Base-by-base conservation (phyloP, 2,797 vertebrate species). In the Brotogeris chrysoptera region DNA sequence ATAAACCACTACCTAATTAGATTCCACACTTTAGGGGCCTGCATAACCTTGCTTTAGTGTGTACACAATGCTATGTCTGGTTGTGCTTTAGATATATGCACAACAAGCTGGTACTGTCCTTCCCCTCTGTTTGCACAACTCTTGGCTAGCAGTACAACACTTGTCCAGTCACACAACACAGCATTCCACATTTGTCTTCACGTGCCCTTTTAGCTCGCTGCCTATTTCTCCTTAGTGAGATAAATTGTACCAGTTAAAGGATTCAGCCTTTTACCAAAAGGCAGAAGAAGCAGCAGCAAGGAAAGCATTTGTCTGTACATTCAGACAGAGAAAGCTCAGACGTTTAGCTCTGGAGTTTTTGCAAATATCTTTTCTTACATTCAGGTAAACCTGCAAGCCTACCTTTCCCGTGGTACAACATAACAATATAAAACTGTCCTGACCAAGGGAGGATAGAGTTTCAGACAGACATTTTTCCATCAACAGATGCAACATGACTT, bases 51-150 rank as follows among this genome's bases (percentile, higher is more conserved):
- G 18, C 13, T 69, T 71, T 59, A 38, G 34, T 10, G 17, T 0
- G 0, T 17, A 73, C 30, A 14, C 0, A 0, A 39, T 7, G 50
- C 46, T 70, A 2, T 12, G 39, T 50, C 43, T 60, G n/a, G 19
- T 21, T 27, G 9, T 9, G 23, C 13, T 32, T 79, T 64, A 53
- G n/a, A n/a, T 20, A 41, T 5, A 32, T 2, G 12, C 23, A 34
- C 0, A 1, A n/a, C 20, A 61, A 32, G 12, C 21, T 34, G 47
- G 43, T 11, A 7, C 19, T 14, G 14, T 12, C 77, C 88, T 63
- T 80, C 43, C 53, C 34, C 30, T 46, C 30, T 50, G 32, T 8
- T 21, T 10, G 15, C 50, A 47, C 50, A 36, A 38, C 34, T 77
- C 72, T 15, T 16, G 23, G 17, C 0, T 1, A 90, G 32, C 63